phyloP scores from a whole-genome alignment of 2,113 vertebrate genomes.

The Chaetorhynchus papuensis region DNA sequence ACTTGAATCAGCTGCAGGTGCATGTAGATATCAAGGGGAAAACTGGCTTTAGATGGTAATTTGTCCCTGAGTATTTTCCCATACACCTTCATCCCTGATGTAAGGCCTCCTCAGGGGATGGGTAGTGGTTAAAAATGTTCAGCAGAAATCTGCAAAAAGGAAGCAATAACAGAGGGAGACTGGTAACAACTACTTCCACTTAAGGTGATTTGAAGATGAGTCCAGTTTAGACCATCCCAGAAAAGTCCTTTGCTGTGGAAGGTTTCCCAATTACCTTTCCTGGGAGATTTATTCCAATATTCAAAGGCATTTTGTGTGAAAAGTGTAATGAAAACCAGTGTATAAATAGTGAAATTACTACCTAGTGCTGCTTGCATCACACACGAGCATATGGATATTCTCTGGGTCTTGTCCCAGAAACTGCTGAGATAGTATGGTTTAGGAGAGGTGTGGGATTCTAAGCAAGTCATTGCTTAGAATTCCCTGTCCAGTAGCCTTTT shows the following conservation, averaged over 20 bases:
- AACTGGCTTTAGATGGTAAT: not conserved
- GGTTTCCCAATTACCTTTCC: not conserved
- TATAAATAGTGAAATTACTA: not conserved
- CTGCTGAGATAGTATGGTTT: not conserved
- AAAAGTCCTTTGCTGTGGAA: not conserved
- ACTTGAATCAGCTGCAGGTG: not conserved
- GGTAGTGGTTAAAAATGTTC: not conserved
- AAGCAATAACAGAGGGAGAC: not conserved
- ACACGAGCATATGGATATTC: not conserved
- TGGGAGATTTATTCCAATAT: not conserved
- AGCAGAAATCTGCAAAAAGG: not conserved
- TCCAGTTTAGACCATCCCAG: not conserved
- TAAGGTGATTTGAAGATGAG: not conserved
- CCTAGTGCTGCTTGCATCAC: not conserved
- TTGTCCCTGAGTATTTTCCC: not conserved
- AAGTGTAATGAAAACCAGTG: not conserved
- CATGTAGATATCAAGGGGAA: not conserved
- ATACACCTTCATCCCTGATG: not conserved
- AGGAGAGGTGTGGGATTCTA: not conserved
- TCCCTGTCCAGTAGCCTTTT: not conserved
- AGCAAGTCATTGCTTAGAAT: not conserved
- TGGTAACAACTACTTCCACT: not conserved
- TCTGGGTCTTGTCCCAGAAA: conserved; percentile 11
- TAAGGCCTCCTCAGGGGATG: not conserved
- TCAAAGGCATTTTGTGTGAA: not conserved